Conservation (phyloP, 2,797 vertebrate species). For the Phalanger gymnotis region DNA sequence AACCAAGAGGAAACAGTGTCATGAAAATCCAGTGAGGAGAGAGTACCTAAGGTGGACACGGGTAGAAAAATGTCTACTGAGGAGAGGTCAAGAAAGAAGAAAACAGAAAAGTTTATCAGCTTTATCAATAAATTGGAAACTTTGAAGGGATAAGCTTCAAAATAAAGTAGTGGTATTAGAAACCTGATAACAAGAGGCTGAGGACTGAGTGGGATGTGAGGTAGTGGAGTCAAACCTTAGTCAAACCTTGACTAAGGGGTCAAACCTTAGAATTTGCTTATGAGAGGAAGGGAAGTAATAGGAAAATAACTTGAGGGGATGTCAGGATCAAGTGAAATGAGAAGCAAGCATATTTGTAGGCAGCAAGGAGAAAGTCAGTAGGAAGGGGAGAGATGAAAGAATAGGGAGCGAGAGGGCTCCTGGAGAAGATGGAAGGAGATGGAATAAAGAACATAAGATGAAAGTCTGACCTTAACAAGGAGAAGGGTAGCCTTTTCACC, state of each 20-base stretch:
- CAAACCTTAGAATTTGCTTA: background rate
- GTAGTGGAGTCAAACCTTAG: background rate
- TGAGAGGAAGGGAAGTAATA: background rate
- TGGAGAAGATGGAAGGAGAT: background rate
- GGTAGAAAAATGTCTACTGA: background rate
- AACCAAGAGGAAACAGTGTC: no score
- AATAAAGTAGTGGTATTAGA: background rate
- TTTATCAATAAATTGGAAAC: background rate
- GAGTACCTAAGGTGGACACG: no score
- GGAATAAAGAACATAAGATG: background rate
- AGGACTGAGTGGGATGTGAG: background rate
- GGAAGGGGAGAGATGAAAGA: background rate
- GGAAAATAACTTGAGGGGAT: background rate
- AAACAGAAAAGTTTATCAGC: background rate
- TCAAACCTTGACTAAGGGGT: no score
- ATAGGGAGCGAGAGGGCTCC: background rate
- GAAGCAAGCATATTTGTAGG: background rate
- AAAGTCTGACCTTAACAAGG: background rate
- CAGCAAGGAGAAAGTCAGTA: no score
- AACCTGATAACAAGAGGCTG: background rate
- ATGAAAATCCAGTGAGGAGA: no score
- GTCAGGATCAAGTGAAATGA: background rate
- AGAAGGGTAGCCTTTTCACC: background rate
- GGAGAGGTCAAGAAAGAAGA: background rate
- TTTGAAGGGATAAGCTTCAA: background rate